Evolutionary conservation across 2,888 invertebrate species (phyloP).

Genomic region (Acleris laterana): DNA sequence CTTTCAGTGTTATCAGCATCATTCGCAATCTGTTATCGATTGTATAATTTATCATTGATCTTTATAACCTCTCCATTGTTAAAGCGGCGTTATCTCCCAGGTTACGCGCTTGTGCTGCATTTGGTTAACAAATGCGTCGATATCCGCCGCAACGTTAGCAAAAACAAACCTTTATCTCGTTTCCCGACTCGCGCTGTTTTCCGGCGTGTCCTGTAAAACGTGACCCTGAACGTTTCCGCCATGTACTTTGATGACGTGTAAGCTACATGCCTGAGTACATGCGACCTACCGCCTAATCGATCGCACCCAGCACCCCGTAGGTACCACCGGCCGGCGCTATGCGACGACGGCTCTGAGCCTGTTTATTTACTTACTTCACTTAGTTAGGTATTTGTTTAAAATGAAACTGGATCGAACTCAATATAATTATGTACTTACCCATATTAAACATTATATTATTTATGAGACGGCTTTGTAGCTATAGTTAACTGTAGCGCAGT

Average conservation of each 20-base stretch:
- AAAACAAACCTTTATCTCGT: constrained; percentile 5
- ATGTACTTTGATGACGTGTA: constrained; percentile 2
- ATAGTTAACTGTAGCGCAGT: background rate
- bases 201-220: constrained; percentile 20
- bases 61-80: too few relatives aligned
- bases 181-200: constrained; percentile 8
- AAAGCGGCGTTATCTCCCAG: too few relatives aligned
- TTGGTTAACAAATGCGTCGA: background rate
- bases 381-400: background rate
- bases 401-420: background rate
- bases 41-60: too few relatives aligned
- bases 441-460: too few relatives aligned
- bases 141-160: background rate
- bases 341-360: constrained; percentile 4
- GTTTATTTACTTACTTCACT: constrained; percentile 3
- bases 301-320: constrained; percentile 25
- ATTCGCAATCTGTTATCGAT: too few relatives aligned
- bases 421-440: background rate
- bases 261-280: background rate
- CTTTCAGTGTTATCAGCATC: too few relatives aligned
- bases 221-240: constrained; percentile 24
- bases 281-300: constrained; percentile 17
- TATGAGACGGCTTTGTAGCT: background rate
- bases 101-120: background rate
- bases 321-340: background rate